Evolutionary conservation across 2,888 invertebrate genomes (phyloP), one percentile per base, ranked within the genome.

Genomic region (Mongoloraphidia duomilia): DNA sequence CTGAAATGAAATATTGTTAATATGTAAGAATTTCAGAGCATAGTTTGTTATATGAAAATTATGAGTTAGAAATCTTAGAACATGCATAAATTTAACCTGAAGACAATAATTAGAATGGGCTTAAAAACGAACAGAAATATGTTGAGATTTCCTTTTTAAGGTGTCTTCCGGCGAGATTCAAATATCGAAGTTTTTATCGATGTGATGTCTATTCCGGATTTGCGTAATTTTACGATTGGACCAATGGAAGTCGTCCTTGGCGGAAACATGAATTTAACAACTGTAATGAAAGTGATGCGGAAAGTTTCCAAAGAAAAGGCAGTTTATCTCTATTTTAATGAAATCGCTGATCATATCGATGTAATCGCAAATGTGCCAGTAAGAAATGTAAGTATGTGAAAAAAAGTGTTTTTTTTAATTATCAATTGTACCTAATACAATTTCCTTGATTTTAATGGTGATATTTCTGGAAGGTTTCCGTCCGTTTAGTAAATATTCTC

Each of bases 361-460:
- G 62, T 82, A 47, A 76, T 86, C 3, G 86, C 84, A 0, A 80
- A 79, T 62, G 72, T 80, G 4, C 77, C 83, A 13, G 79, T 86
- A 1, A 71, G 85, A 63, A 86, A 85, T 67, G 83, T 84, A 63
- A 72, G 77, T 68, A 52, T 38, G 6, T 26, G 6, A 26, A 26
- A 26, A 26, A 26, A 6, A 6, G 6, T 1, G 3, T 3, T 3
- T 5, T 26, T 26, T 26, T 26, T 26, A 26, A 26, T 26, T 17
- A 17, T 17, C 17, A 17, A 17, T n/a, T n/a, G n/a, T n/a, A n/a
- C n/a, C n/a, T 17, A 17, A 17, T 4, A 17, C 17, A 4, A 3
- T 26, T 26, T 26, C 26, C 6, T 34, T 33, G 12, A 34, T 39
- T 8, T 8, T 34, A 26, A 26, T 26, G 6, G 6, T 26, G 6